Evolutionary conservation across 2,888 invertebrate species (phyloP).

Genomic region (Carcina quercana): DNA sequence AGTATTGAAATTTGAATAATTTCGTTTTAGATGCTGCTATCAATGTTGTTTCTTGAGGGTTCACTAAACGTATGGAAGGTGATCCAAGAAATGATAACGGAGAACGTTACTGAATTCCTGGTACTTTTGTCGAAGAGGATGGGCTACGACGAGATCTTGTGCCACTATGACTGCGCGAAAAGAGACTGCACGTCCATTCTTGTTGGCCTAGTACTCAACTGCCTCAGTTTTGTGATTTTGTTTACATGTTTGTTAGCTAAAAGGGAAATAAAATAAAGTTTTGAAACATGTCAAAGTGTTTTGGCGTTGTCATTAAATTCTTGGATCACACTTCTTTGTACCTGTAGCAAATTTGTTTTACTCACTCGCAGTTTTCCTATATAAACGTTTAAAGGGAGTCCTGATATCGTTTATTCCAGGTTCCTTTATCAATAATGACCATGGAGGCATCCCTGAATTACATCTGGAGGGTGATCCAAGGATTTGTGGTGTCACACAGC

Average conservation of each 20-base stretch:
- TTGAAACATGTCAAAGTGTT: no score
- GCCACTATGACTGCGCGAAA: constrained; percentile 35
- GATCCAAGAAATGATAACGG: constrained; percentile 29
- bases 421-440: no score
- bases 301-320: no score
- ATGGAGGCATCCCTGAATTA: no score
- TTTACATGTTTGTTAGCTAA: constrained; percentile 22
- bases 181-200: constrained; percentile 31
- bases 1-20: not conserved
- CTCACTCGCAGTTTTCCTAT: no score
- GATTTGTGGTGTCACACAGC: no score
- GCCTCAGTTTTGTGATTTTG: constrained; percentile 30
- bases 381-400: no score
- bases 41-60: constrained; percentile 33
- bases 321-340: no score
- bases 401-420: no score
- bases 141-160: constrained; percentile 36
- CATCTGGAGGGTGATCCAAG: no score
- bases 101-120: constrained; percentile 37
- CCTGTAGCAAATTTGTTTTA: no score
- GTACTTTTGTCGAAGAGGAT: constrained; percentile 27
- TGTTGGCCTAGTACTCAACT: constrained; percentile 29
- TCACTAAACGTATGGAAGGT: constrained; percentile 34
- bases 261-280: not conserved
- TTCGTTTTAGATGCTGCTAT: constrained; percentile 32